A percentile compares a stretch with the other conserved stretches of the same genome.
Evolutionary conservation across 92 coral and sea anemone genomes (phyloP).

Genomic region (Phenganax subtilis): DNA sequence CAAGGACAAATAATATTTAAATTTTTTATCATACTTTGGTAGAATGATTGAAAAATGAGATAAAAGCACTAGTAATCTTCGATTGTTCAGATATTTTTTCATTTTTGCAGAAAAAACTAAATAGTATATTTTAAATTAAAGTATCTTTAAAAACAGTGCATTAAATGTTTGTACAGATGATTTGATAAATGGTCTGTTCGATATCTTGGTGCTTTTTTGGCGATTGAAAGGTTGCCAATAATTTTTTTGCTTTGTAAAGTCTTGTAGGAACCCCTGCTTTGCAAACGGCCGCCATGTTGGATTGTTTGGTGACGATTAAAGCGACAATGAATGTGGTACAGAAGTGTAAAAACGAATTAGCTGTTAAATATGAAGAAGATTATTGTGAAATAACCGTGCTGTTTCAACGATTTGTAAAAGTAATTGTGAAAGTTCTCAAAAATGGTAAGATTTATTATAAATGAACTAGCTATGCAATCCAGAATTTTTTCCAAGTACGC

Average conservation of each 20-base stretch:
- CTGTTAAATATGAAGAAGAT: neutral
- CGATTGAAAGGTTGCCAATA: neutral
- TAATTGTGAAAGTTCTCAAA: constrained; percentile 15
- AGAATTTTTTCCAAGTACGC: neutral
- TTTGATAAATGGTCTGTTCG: neutral
- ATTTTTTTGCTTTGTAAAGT: constrained; percentile 12
- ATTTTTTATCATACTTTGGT: too few species aligned
- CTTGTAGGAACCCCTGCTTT: constrained; percentile 49
- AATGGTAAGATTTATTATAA: constrained; percentile 23
- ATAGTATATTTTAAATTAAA: too few species aligned
- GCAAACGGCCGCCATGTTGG: constrained; percentile 65
- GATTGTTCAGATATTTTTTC: too few species aligned
- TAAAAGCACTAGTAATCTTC: too few species aligned
- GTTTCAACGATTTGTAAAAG: constrained; percentile 27
- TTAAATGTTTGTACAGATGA: too few species aligned
- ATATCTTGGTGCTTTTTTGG: neutral
- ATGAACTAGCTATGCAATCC: neutral
- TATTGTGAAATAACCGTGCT: neutral
- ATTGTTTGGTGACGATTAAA: constrained; percentile 63
- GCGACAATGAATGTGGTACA: constrained; percentile 58
- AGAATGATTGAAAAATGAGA: too few species aligned
- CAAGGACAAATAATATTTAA: too few species aligned
- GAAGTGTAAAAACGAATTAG: constrained; percentile 26
- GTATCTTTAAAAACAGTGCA: too few species aligned
- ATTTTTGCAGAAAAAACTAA: too few species aligned